Evolutionary conservation across 1,140 invertebrate genomes (phyloP).

Genomic region (Pseudomyrmex gracilis): DNA sequence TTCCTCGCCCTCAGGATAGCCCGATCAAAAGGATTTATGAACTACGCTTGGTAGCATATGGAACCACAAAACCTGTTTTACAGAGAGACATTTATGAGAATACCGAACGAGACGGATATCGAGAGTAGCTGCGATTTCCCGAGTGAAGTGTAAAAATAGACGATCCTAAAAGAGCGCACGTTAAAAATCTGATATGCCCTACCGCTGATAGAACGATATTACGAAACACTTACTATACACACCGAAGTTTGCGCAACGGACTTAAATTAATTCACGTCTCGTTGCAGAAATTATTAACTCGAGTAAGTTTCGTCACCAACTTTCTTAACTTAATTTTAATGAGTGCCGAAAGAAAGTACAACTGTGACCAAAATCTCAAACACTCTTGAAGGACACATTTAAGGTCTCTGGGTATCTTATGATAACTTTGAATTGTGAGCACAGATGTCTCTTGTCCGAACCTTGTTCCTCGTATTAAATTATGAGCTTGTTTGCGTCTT

Average conservation of each 20-base stretch:
- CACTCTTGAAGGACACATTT: slow-evolving; percentile 2
- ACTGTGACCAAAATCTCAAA: slow-evolving; percentile 19
- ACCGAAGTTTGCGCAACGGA: neutral
- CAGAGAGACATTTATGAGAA: slow-evolving; percentile 21
- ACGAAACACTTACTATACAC: neutral
- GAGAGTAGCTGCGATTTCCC: slow-evolving; percentile 43
- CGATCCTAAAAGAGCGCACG: neutral
- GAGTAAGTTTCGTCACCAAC: slow-evolving; percentile 9
- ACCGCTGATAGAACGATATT: slow-evolving; percentile 25
- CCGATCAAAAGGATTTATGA: slow-evolving; percentile 52
- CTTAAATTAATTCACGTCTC: slow-evolving; percentile 12
- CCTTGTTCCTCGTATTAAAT: neutral
- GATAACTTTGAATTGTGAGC: neutral
- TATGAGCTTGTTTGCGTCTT: neutral
- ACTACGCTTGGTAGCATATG: slow-evolving; percentile 7
- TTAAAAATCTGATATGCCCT: slow-evolving; percentile 15
- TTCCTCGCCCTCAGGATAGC: neutral
- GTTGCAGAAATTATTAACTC: slow-evolving; percentile 20
- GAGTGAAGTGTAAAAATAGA: slow-evolving; percentile 38
- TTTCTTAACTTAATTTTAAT: slow-evolving; percentile 29
- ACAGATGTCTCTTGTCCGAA: neutral
- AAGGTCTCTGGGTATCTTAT: neutral
- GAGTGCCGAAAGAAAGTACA: neutral
- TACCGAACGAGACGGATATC: slow-evolving; percentile 18
- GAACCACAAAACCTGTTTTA: slow-evolving; percentile 58